Evolutionary conservation across 1,140 invertebrate species (phyloP), one percentile per base, ranked within the genome.

Genomic region (Leptonema lineaticorne): DNA sequence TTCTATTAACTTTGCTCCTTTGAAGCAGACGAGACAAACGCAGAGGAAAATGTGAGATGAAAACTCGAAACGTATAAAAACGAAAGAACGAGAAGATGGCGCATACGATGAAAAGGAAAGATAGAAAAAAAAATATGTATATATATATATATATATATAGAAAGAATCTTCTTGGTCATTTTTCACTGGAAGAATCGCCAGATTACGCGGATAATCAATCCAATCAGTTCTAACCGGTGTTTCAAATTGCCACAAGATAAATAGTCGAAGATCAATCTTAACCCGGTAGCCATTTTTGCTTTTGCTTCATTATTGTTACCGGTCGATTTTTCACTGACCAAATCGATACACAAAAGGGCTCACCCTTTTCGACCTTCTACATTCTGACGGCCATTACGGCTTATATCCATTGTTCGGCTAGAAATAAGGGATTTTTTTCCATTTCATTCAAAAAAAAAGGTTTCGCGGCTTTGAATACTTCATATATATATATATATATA

Each of bases 131-230:
- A n/a, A n/a, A n/a, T n/a, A n/a, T n/a, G n/a, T n/a, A n/a, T n/a
- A n/a, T n/a, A n/a, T n/a, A n/a, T n/a, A n/a, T n/a, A n/a, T n/a
- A n/a, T n/a, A n/a, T n/a, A n/a, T n/a, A n/a, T n/a, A n/a, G n/a
- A n/a, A n/a, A n/a, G n/a, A n/a, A n/a, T n/a, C n/a, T n/a, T n/a
- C n/a, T n/a, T n/a, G 24, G 50, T 53, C 50, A 24, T 53, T 53
- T 53, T 53, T 53, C 50, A 53, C 50, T 20, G 50, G 50, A 53
- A 20, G 50, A 53, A 26, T 24, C 22, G 27, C 50, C 50, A 53
- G 50, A 53, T 53, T 53, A 53, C 50, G 50, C 50, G 50, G 50
- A 53, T 53, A 53, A 53, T 53, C 50, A 53, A 53, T 53, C 50
- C 50, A 53, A 53, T 53, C 50, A 53, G 22, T 20, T 26, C 50